phyloP scores from a whole-genome alignment of 2,113 vertebrate genomes.

The Hippocampus mohnikei region DNA sequence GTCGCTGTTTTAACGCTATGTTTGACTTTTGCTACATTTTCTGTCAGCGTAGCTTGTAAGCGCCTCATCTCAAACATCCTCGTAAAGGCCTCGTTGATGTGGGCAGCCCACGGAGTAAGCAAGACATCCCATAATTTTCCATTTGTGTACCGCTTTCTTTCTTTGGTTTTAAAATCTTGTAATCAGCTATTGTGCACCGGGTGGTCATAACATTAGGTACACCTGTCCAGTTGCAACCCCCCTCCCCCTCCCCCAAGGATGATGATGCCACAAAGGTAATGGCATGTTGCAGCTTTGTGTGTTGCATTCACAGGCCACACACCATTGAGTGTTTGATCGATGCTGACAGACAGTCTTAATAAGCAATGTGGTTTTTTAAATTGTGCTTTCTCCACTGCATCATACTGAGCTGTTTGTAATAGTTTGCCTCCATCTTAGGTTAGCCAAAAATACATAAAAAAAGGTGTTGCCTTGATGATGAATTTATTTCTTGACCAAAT shows the following conservation, averaged over 20 bases:
- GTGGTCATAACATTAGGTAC: neutral
- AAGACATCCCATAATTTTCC: neutral
- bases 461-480: too few species aligned
- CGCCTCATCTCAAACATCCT: neutral
- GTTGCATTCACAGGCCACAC: neutral
- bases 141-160: neutral
- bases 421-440: neutral
- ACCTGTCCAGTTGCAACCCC: neutral
- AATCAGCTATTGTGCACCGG: neutral
- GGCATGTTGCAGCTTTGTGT: neutral
- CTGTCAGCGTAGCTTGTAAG: neutral
- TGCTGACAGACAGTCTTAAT: neutral
- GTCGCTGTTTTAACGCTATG: neutral
- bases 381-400: neutral
- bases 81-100: conserved; percentile 10
- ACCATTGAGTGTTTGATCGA: neutral
- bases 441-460: neutral
- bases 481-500: too few species aligned
- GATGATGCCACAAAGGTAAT: conserved; percentile 10
- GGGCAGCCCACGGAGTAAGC: neutral
- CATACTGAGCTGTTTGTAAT: neutral
- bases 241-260: neutral
- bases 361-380: too few species aligned
- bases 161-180: neutral
- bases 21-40: neutral